Evolutionary conservation across 2,797 vertebrate species (phyloP).

Genomic region (Furcifer pardalis): DNA sequence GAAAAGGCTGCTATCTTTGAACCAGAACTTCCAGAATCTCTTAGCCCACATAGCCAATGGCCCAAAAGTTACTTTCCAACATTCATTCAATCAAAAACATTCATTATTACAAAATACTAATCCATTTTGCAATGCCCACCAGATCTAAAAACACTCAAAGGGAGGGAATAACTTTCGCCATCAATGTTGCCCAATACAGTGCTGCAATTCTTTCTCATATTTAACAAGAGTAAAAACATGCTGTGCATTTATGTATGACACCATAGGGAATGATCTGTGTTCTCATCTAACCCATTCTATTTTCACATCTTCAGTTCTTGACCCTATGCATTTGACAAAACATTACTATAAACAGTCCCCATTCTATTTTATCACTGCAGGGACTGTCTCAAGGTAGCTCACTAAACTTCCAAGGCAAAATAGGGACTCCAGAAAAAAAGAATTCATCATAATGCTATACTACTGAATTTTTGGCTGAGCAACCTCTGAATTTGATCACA

Average conservation of each 20-base stretch:
- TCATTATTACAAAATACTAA: neutral
- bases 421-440: neutral
- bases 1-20: no score
- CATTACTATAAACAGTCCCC: no score
- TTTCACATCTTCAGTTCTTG: neutral
- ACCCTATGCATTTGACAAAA: neutral
- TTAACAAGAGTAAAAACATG: neutral
- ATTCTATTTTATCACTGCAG: no score
- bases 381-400: neutral
- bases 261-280: neutral
- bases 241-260: neutral
- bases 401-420: neutral
- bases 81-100: neutral
- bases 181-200: neutral
- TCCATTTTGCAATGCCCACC: neutral
- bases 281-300: neutral
- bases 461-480: no score
- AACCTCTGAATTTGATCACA: no score
- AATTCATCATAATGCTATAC: no score
- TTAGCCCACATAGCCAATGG: no score
- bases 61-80: no score
- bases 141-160: neutral
- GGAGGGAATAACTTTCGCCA: neutral
- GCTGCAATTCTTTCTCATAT: neutral
- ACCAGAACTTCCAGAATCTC: no score